Percentiles rank a stretch among this genome's conserved stretches.
phyloP scores from a whole-genome alignment of 1,140 invertebrate genomes.

The Vanessa atalanta region DNA sequence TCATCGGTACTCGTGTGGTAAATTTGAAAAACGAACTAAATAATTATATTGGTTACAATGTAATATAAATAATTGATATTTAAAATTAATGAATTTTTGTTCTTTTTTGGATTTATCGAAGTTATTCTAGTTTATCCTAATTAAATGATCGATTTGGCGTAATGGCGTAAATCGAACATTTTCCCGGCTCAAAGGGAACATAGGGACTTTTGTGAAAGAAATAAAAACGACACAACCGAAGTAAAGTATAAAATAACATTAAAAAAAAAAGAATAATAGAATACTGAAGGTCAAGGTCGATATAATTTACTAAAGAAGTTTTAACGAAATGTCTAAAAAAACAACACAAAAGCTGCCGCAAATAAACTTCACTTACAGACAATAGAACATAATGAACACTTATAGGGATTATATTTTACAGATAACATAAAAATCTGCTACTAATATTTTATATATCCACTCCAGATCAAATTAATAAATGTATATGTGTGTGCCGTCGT shows the following conservation, averaged over 20 bases:
- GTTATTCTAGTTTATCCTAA: too few species aligned
- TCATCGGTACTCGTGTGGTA: too few species aligned
- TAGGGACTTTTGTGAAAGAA: neutral
- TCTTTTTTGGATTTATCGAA: too few species aligned
- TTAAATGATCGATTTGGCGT: too few species aligned
- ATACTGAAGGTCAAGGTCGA: conserved; percentile 45
- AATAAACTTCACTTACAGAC: neutral
- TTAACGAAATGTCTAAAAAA: conserved; percentile 26
- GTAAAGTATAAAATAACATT: conserved; percentile 1
- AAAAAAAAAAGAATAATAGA: conserved; percentile 28
- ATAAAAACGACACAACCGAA: conserved; percentile 27
- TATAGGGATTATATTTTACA: neutral
- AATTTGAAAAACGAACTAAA: too few species aligned
- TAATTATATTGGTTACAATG: too few species aligned
- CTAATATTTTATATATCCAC: neutral
- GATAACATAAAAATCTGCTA: neutral
- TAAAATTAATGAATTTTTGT: too few species aligned
- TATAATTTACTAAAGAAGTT: conserved; percentile 36
- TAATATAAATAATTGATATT: too few species aligned
- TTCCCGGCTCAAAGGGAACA: neutral
- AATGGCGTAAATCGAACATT: neutral
- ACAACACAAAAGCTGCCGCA: conserved; percentile 56
- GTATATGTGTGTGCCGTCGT: neutral
- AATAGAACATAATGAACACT: conserved; percentile 11
- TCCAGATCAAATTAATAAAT: neutral